Evolutionary conservation across 2,888 invertebrate species (phyloP), one percentile per base, ranked within the genome.

Genomic region (Ornithoptera priamus): DNA sequence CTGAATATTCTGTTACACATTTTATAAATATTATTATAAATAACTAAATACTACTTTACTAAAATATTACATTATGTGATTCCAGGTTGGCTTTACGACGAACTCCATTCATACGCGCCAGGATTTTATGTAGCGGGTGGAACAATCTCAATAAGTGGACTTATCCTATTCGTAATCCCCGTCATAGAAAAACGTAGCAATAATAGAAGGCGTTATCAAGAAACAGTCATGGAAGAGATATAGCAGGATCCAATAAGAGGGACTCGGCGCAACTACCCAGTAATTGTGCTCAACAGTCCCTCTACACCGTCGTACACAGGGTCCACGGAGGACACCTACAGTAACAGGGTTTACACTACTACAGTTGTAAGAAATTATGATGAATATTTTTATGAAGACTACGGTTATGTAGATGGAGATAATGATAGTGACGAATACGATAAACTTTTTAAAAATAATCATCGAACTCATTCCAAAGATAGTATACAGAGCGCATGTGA

Each of bases 51-150:
- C 3, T 3, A 15, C 15, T 15, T 12, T 12, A 46, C 12, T 53
- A n/a, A 50, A 53, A 18, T n/a, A n/a, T 18, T 53, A 53, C 4
- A 53, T 18, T n/a, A 46, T n/a, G 60, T 24, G 15, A 56, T 93
- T 91, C 71, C 88, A 97, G 99, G 99, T 70, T 96, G 95, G 93
- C 88, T 99, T 69, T 97, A 94, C 81, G 99, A 99, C 82, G 87
- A 93, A 18, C 93, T 95, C 8, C 77, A 93, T 2, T 96, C 97
- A 20, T 99, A 98, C 90, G 94, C 96, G 79, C 96, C 97, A 20
- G 97, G 97, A 0, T 99, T 99, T 89, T 94, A 95, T 78, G 93
- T 98, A 71, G 97, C 98, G 24, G 99, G 99, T 7, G 89, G 94
- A 0, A 95, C 97, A 83, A 97, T 99, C 71, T 95, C 96, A 6